These are phyloP conservation scores for Luperina testacea DNA, from an alignment of 2,888 invertebrate genomes.

Conservation along the genomic window DNA sequence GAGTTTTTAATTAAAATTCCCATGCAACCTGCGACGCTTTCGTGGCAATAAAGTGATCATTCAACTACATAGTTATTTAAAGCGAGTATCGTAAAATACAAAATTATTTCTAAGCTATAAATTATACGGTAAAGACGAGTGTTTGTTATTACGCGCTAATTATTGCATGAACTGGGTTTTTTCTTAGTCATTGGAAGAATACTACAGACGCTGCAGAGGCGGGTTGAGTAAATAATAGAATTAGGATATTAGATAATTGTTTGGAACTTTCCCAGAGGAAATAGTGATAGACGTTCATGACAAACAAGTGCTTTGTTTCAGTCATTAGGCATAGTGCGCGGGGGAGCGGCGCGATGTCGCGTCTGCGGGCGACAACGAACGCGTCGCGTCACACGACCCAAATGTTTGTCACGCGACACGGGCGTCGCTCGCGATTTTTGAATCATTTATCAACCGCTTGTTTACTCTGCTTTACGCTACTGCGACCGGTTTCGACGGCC, in stretches of 20 bases:
- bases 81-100: slow-evolving; percentile 42
- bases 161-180: slow-evolving; percentile 15
- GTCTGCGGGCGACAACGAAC: slow-evolving; percentile 62
- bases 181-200: slow-evolving; percentile 13
- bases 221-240: slow-evolving; percentile 26
- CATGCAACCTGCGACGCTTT: slow-evolving; percentile 30
- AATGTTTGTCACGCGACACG: slow-evolving; percentile 62
- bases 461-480: slow-evolving; percentile 73
- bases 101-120: slow-evolving; percentile 31
- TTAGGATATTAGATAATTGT: slow-evolving; percentile 35
- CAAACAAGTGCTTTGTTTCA: slow-evolving; percentile 67
- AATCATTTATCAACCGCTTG: slow-evolving; percentile 78
- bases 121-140: slow-evolving; percentile 20
- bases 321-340: slow-evolving; percentile 60
- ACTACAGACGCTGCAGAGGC: slow-evolving; percentile 25
- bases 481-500: slow-evolving; percentile 68
- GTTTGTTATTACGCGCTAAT: slow-evolving; percentile 38
- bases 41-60: slow-evolving; percentile 47
- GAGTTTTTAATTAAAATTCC: slow-evolving; percentile 56
- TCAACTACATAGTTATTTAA: slow-evolving; percentile 42
- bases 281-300: slow-evolving; percentile 64
- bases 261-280: slow-evolving; percentile 42
- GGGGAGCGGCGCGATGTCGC: slow-evolving; percentile 51
- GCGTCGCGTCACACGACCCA: slow-evolving; percentile 56
- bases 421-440: slow-evolving; percentile 73